phyloP scores from a whole-genome alignment of 2,113 vertebrate species.

The Falcunculus frontatus region DNA sequence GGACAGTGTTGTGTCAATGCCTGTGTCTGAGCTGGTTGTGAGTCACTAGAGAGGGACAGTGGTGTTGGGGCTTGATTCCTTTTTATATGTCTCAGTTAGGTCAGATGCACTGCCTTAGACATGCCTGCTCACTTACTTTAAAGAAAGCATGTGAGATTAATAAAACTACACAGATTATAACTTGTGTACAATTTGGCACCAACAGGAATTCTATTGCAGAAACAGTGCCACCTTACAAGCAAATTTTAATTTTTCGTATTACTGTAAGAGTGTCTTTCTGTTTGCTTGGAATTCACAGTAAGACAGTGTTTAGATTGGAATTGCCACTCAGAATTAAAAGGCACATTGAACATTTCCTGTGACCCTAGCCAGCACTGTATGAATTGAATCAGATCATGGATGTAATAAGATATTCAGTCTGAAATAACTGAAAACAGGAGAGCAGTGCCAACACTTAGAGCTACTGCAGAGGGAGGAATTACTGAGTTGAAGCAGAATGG shows the following conservation, averaged over 20 bases:
- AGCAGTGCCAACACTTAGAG: neutral
- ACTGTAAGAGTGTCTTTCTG: neutral
- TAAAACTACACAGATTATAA: neutral
- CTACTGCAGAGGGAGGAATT: neutral
- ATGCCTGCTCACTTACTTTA: neutral
- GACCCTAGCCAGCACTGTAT: neutral
- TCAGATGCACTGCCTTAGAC: neutral
- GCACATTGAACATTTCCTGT: neutral
- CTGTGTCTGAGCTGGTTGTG: neutral
- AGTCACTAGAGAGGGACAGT: neutral
- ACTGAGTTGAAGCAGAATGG: neutral
- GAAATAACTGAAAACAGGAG: neutral
- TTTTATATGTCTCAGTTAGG: neutral
- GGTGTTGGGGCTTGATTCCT: neutral
- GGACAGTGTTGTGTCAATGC: neutral
- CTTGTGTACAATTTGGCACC: neutral
- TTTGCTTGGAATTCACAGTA: neutral
- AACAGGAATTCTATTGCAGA: neutral
- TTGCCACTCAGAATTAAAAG: neutral
- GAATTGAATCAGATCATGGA: neutral
- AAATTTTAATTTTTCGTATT: neutral
- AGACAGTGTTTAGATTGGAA: neutral
- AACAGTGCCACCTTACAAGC: conserved; percentile 11
- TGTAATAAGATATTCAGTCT: neutral
- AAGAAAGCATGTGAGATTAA: neutral